Evolutionary conservation across 2,797 vertebrate species (phyloP).

Genomic region (Anas georgica): DNA sequence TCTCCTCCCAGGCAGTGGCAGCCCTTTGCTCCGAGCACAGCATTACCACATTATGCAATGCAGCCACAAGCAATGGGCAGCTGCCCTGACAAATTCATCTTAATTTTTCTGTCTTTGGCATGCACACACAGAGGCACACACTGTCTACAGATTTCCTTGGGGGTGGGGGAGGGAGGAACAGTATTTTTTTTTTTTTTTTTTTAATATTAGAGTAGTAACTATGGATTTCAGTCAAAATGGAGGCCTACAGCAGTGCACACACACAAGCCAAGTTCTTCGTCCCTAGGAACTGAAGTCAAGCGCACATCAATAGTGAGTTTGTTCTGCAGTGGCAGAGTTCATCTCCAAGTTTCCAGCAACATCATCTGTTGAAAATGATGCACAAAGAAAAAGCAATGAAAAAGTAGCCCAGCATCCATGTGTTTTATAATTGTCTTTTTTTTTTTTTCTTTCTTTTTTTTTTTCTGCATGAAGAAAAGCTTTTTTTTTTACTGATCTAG

Average conservation of each 20-base stretch:
- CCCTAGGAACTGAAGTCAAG: neutral
- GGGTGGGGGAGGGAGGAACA: too few species aligned
- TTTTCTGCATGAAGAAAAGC: neutral
- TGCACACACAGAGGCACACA: fast-evolving
- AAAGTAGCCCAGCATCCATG: neutral
- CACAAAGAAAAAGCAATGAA: fast-evolving
- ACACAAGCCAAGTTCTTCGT: neutral
- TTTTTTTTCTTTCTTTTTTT: neutral
- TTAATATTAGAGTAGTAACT: neutral
- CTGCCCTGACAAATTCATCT: neutral
- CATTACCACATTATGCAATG: neutral
- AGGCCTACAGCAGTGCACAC: neutral
- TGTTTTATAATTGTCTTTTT: neutral
- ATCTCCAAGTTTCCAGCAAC: neutral
- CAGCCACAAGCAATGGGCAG: neutral
- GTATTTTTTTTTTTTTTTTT: neutral
- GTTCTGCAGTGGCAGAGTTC: neutral
- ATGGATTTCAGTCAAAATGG: neutral
- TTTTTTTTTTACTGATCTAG: neutral
- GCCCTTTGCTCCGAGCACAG: neutral
- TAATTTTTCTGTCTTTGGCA: neutral
- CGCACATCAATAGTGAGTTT: neutral
- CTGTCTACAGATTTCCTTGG: neutral
- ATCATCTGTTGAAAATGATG: neutral
- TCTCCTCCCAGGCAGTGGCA: neutral